phyloP scores from a whole-genome alignment of 2,797 vertebrate genomes.

The Tiaroga cobitis region DNA sequence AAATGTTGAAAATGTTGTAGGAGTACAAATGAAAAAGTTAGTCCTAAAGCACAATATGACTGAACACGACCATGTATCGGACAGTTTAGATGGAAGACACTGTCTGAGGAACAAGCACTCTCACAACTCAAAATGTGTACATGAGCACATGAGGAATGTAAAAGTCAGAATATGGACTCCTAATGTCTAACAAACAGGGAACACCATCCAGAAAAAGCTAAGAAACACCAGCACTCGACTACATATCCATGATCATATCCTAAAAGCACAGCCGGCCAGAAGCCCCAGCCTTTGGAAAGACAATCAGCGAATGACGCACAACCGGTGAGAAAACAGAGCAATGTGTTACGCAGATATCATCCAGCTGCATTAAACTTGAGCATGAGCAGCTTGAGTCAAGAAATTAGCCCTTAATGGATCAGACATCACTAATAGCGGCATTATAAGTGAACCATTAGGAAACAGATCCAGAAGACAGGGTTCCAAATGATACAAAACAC shows the following conservation, averaged over 20 bases:
- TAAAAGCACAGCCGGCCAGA: neutral
- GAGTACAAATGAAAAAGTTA: neutral
- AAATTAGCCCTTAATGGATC: constrained; percentile 53
- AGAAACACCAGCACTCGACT: constrained; percentile 27
- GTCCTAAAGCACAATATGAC: neutral
- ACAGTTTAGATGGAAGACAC: constrained; percentile 10
- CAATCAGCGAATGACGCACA: constrained; percentile 41
- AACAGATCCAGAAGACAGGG: constrained; percentile 31
- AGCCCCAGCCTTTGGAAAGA: constrained; percentile 37
- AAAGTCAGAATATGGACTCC: constrained; percentile 7
- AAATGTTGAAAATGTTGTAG: constrained; percentile 16
- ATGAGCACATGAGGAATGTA: constrained; percentile 1
- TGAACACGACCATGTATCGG: constrained; percentile 9
- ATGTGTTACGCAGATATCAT: constrained; percentile 43
- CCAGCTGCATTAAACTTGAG: constrained; percentile 47
- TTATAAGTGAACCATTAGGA: constrained; percentile 20
- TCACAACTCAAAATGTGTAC: constrained; percentile 18
- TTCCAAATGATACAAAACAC: constrained; percentile 7
- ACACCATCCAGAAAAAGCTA: constrained; percentile 18
- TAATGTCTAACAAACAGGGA: constrained; percentile 28
- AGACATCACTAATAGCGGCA: constrained; percentile 26
- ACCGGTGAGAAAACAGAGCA: constrained; percentile 36
- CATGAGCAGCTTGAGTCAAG: constrained; percentile 10
- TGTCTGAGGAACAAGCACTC: constrained; percentile 6
- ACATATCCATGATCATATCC: constrained; percentile 34